phyloP scores from a whole-genome alignment of 1,140 invertebrate genomes.

The Papilio dardanus region DNA sequence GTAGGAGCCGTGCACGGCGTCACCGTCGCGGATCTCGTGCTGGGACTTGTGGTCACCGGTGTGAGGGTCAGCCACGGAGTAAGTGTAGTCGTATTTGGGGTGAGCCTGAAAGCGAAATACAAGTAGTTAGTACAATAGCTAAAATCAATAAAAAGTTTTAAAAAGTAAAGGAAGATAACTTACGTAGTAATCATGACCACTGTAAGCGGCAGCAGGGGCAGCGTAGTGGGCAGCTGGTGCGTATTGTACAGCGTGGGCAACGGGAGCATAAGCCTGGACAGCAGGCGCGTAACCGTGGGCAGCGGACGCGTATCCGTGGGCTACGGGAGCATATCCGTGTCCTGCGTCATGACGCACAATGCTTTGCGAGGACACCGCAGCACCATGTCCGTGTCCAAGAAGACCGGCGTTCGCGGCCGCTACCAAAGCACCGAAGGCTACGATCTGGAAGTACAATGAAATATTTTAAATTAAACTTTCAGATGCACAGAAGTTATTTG shows the following conservation, averaged over 20 bases:
- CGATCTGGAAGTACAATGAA: slow-evolving; percentile 48
- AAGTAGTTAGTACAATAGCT: neutral
- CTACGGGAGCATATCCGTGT: slow-evolving; percentile 53
- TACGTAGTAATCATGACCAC: slow-evolving; percentile 64
- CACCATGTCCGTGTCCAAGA: slow-evolving; percentile 50
- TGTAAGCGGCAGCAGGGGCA: slow-evolving; percentile 49
- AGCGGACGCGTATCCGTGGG: slow-evolving; percentile 52
- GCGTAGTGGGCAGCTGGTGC: slow-evolving; percentile 51
- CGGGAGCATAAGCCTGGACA: slow-evolving; percentile 43
- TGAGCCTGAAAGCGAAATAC: slow-evolving; percentile 52
- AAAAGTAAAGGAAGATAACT: slow-evolving; percentile 37
- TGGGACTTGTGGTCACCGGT: slow-evolving; percentile 67
- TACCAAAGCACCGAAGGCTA: slow-evolving; percentile 56
- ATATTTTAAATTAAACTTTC: neutral
- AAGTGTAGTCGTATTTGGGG: slow-evolving; percentile 79
- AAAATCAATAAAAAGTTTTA: neutral
- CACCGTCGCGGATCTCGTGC: slow-evolving; percentile 55
- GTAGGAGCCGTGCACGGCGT: slow-evolving; percentile 44
- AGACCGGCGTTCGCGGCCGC: slow-evolving; percentile 59
- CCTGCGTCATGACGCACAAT: slow-evolving; percentile 67
- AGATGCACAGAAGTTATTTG: neutral
- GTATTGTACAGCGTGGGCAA: slow-evolving; percentile 11
- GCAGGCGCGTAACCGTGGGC: slow-evolving; percentile 53
- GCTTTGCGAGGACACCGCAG: slow-evolving; percentile 71
- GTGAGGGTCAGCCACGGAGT: slow-evolving; percentile 80